phyloP scores from a whole-genome alignment of 2,113 vertebrate species.

The Peucedramus taeniatus region DNA sequence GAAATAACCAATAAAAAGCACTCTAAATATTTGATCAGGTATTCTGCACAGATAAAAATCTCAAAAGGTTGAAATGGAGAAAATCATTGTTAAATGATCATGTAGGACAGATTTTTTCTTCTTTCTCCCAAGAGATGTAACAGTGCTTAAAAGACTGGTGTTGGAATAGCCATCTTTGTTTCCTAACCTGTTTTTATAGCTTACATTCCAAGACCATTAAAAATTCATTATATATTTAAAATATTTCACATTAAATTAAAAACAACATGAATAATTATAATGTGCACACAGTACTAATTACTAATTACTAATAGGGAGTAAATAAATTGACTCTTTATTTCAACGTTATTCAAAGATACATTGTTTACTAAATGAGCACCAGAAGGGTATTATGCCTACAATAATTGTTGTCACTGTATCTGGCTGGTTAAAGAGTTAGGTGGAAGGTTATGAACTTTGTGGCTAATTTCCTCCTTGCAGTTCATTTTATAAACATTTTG shows the following conservation, averaged over 20 bases:
- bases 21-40: background rate
- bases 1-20: background rate
- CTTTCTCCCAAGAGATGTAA: background rate
- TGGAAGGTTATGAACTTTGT: background rate
- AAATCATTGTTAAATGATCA: background rate
- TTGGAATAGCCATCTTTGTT: background rate
- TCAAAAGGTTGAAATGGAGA: background rate
- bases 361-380: background rate
- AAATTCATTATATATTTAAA: background rate
- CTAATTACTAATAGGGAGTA: background rate
- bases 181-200: background rate
- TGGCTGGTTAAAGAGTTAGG: background rate
- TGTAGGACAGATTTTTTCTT: background rate
- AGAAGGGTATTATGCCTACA: background rate
- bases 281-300: background rate
- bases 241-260: slow-evolving; percentile 18
- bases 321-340: background rate
- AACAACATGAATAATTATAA: background rate
- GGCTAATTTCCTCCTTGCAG: background rate
- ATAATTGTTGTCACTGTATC: background rate
- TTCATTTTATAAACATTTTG: background rate
- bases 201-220: background rate
- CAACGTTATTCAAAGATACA: background rate
- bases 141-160: background rate
- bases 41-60: background rate